Evolutionary conservation across 2,888 invertebrate genomes (phyloP), one percentile per base, ranked within the genome.

Genomic region (Polia nebulosa): DNA sequence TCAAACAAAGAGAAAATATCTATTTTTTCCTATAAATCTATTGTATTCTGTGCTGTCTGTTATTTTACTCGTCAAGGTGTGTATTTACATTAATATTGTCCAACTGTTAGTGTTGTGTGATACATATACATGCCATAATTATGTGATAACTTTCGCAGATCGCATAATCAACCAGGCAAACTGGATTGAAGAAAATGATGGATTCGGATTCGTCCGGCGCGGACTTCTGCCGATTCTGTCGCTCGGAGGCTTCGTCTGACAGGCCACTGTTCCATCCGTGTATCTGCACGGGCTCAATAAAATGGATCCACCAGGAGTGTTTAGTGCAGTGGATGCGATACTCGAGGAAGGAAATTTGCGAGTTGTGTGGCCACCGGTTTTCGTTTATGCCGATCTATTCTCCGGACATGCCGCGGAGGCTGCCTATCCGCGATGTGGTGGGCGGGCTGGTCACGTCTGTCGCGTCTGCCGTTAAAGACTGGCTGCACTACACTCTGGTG

Each of bases 321-420:
- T 96, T 99, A 76, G 98, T 99, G 87, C 99, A 99, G 95, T 99
- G 99, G 99, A 98, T 99, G 97, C 97, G 99, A 80, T 99, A 99
- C 93, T 99, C 99, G 76, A 97, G 99, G 83, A 99, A 99, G 95
- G 99, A 99, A 93, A 99, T 99, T 90, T 99, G 99, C 96, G 99
- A 99, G 93, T 95, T 99, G 79, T 99, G 99, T 93, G 99, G 99
- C 75, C 98, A 99, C 94, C 97, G 99, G 72, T 99, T 99, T 94
- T 99, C 99, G 5, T 99, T 99, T 90, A 99, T 99, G 88, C 99
- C 99, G 34, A 99, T 99, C 85, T 99, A 99, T 94, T 99, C 99
- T n/a, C 99, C 99, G 34, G 99, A 99, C 91, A 99, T 99, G 99
- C 99, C 99, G n/a, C 97, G 99, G 73, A 97, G 99, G 72, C 95